phyloP scores from a whole-genome alignment of 2,113 vertebrate species.

The Illadopsis cleaveri region DNA sequence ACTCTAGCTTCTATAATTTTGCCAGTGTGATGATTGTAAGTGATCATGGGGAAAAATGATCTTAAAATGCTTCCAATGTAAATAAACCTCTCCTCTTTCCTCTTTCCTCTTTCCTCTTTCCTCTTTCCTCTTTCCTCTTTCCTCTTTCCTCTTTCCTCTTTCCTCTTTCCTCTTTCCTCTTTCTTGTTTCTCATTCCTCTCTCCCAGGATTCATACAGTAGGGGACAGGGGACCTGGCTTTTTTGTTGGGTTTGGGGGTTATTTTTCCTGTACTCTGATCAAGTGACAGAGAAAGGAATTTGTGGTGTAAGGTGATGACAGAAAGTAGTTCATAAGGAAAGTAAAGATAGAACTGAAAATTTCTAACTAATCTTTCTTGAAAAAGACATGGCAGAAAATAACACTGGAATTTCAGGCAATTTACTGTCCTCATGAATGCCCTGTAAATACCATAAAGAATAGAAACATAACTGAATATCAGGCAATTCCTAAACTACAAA shows the following conservation, averaged over 20 bases:
- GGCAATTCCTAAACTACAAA: background rate
- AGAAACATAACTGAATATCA: background rate
- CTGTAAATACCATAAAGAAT: background rate
- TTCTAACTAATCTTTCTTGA: background rate
- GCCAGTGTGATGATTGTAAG: background rate
- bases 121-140: background rate
- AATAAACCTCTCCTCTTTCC: background rate
- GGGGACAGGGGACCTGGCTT: background rate
- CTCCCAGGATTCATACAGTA: too few relatives aligned
- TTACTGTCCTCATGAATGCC: background rate
- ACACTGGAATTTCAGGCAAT: background rate
- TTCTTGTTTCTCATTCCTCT: too few relatives aligned
- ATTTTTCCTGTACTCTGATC: background rate
- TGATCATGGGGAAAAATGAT: background rate
- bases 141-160: too few relatives aligned
- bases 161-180: background rate
- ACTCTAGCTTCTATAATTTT: background rate
- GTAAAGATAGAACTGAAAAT: background rate
- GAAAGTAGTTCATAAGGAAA: background rate
- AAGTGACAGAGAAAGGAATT: background rate
- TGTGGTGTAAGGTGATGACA: background rate
- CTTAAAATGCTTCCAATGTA: background rate
- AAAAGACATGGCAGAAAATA: background rate
- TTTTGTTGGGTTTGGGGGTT: background rate
- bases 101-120: too few relatives aligned